Base-by-base conservation (phyloP, 2,797 vertebrate species). In the Poecile montanus region DNA sequence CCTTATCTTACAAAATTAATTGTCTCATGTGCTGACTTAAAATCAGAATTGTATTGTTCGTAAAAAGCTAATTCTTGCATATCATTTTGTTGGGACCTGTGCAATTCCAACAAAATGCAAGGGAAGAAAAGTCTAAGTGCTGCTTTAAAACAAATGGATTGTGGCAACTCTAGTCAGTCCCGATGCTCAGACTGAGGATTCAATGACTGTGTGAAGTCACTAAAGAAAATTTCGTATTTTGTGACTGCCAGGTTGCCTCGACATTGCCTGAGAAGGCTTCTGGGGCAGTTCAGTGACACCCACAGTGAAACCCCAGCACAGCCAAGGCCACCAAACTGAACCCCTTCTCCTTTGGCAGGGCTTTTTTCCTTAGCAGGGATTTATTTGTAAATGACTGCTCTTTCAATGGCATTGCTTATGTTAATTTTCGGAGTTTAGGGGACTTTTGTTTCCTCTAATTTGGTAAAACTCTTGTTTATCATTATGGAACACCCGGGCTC, bases 1-100 rank as follows among this genome's bases (percentile, higher is more conserved):
- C 97, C 97, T 97, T 97, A 98, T 97, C 96, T 96, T 97, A 97
- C 92, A 97, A 98, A 97, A 97, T 97, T 98, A 98, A 98, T 98
- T 97, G 94, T 97, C 95, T 97, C 94, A 93, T 96, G 96, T 95
- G 85, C 94, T 95, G 96, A 97, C 91, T 96, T 97, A 94, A 97
- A 94, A 95, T 95, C 96, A 95, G 86, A 94, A 94, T 95, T 89
- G 92, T 91, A 97, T 96, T 97, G 94, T 96, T 96, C 0, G 1
- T 67, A 94, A 88, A 84, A 93, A 96, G 94, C 85, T 70, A 94
- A 96, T 96, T 92, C 58, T 90, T 95, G 93, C 91, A 73, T 85
- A 82, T 81, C 2, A 20, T 68, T 95, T 95, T 85, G 83, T 6
- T 2, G 47, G 54, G 89, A 74, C 89, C 38, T 5, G 29, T 82